Conservation (phyloP, 2,797 vertebrate species). For the Psittacula echo region DNA sequence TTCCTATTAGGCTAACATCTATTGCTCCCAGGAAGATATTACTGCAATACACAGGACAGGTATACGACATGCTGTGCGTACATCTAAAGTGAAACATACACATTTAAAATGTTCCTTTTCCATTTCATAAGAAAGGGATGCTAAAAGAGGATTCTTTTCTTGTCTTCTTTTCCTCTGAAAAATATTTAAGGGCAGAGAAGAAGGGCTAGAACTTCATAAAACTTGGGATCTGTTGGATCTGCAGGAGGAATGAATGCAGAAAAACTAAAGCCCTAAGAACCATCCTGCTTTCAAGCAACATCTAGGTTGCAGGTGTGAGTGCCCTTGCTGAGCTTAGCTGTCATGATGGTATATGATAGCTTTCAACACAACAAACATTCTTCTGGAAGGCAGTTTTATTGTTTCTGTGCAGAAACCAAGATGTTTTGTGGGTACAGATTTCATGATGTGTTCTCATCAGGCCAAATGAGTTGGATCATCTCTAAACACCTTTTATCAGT, state of each 20-base stretch:
- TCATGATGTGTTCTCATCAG: background rate
- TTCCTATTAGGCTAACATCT: background rate
- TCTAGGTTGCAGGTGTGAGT: background rate
- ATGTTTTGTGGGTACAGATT: background rate
- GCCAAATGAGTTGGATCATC: background rate
- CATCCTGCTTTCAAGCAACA: background rate
- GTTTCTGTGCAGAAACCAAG: background rate
- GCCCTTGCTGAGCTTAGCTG: background rate
- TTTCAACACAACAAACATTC: background rate
- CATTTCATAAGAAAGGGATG: background rate
- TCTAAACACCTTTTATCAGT: background rate
- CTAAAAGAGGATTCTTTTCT: fast-evolving
- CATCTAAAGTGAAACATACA: background rate
- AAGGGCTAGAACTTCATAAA: background rate
- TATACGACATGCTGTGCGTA: background rate
- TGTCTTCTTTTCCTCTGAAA: background rate
- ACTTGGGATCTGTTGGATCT: background rate
- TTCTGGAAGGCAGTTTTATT: background rate
- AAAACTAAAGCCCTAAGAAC: background rate
- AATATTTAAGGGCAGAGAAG: background rate
- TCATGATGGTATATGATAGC: background rate
- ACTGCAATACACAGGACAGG: fast-evolving
- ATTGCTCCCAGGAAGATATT: background rate
- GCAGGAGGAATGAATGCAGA: background rate
- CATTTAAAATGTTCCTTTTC: background rate